Evolutionary conservation across 2,113 vertebrate genomes (phyloP), one percentile per base, ranked within the genome.

Genomic region (Colius striatus): DNA sequence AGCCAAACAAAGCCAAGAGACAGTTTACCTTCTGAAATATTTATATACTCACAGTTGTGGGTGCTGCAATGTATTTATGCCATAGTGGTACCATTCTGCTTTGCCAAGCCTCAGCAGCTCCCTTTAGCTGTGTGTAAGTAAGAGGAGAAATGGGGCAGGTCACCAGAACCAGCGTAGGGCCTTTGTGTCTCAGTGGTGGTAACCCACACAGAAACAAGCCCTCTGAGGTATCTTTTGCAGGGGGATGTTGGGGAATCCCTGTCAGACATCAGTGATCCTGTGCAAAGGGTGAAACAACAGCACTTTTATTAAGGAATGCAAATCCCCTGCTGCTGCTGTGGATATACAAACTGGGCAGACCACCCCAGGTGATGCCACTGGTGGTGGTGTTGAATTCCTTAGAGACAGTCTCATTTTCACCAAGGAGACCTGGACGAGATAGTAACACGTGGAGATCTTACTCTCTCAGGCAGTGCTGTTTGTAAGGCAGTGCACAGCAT

Each of bases 151-250:
- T 21, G 0, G 10, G 20, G 41, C 43, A 34, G 30, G 38, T 93
- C 0, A 0, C 54, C 89, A 16, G 81, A 82, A 66, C 16, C 2
- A 1, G 0, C 16, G 57, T 29, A 62, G 3, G 58, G 38, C 68
- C 54, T 81, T 75, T 54, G 26, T 43, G 29, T 70, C 47, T 70
- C 38, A 13, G 41, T 1, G 2, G 6, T n/a, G 30, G 43, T 30
- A 47, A 57, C 66, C 20, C 27, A 3, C 6, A 9, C 10, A 17
- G 63, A 29, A 68, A 8, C n/a, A 65, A 14, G 41, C 26, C 20
- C 21, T 75, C 54, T 27, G 32, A 75, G 84, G 29, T 91, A 26
- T 43, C 22, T 50, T 60, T 17, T 53, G 8, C 16, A 66, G 62
- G 17, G 17, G 29, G 10, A 17, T 80, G 25, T 22, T 82, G 71